A percentile compares a stretch with the other conserved stretches of the same genome.
Evolutionary conservation across 1,140 invertebrate species (phyloP).

Genomic region (Trachelipus rathkii): DNA sequence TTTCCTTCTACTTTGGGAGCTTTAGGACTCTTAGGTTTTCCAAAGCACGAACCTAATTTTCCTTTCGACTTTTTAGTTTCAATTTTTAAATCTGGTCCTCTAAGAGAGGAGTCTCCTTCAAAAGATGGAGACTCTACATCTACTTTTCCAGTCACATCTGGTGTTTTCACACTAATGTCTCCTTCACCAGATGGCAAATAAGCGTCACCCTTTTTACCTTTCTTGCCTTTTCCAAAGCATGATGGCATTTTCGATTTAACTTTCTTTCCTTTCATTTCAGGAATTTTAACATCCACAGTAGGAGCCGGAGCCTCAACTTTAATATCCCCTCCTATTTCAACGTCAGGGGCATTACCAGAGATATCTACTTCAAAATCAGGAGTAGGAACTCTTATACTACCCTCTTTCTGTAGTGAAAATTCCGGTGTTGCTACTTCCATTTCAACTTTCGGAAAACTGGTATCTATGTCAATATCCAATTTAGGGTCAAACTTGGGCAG

Average conservation of each 20-base stretch:
- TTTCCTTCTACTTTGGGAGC: slow-evolving; percentile 22
- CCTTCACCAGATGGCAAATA: slow-evolving; percentile 22
- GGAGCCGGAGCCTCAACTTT: slow-evolving; percentile 19
- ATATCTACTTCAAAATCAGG: slow-evolving; percentile 3
- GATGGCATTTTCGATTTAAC: slow-evolving; percentile 30
- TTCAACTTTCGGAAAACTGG: slow-evolving; percentile 9
- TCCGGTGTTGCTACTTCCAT: slow-evolving; percentile 13
- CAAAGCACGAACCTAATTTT: slow-evolving; percentile 37
- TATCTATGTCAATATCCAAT: slow-evolving; percentile 18
- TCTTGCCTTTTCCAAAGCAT: slow-evolving; percentile 29
- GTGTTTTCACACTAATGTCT: slow-evolving; percentile 20
- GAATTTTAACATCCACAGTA: slow-evolving; percentile 11
- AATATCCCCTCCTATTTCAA: slow-evolving; percentile 24
- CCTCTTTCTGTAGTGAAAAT: slow-evolving; percentile 13
- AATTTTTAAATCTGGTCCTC: slow-evolving; percentile 16
- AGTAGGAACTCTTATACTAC: slow-evolving; percentile 11
- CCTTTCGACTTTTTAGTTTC: slow-evolving; percentile 21
- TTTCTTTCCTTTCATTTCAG: slow-evolving; percentile 29
- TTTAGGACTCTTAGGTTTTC: slow-evolving; percentile 30
- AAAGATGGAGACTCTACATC: slow-evolving; percentile 26
- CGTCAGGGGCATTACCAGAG: not conserved
- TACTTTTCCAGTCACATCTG: slow-evolving; percentile 21
- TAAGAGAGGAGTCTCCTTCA: slow-evolving; percentile 19
- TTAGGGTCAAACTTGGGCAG: slow-evolving; percentile 2
- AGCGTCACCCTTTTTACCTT: slow-evolving; percentile 28